Conservation (phyloP, 2,113 vertebrate species). For the Herpetotheres cachinnans region DNA sequence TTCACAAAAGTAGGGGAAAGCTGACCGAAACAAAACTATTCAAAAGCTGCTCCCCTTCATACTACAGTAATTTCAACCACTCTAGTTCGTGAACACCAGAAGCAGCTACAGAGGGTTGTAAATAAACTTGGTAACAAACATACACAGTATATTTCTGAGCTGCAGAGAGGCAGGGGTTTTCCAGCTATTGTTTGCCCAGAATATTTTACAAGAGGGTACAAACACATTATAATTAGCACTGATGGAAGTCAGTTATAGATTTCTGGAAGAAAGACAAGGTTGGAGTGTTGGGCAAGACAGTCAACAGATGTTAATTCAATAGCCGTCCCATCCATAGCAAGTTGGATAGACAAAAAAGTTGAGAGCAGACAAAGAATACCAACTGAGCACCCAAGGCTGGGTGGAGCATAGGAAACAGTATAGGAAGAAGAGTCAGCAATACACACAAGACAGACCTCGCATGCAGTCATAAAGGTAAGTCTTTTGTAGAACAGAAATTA, state of each 20-base stretch:
- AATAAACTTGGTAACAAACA: neutral
- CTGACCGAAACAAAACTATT: neutral
- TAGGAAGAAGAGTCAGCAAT: neutral
- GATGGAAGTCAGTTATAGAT: neutral
- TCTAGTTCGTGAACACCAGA: neutral
- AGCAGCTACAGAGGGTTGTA: neutral
- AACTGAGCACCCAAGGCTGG: neutral
- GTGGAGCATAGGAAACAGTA: neutral
- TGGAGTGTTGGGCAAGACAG: neutral
- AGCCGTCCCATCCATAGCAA: neutral
- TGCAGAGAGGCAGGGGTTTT: neutral
- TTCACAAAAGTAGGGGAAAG: neutral
- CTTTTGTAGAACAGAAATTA: neutral
- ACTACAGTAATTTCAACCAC: neutral
- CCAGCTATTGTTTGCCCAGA: neutral
- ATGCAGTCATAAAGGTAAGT: neutral
- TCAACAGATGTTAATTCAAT: neutral
- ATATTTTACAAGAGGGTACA: neutral
- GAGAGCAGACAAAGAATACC: neutral
- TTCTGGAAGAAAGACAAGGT: neutral
- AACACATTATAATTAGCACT: neutral
- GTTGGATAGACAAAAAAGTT: neutral
- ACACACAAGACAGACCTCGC: neutral
- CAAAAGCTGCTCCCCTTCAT: neutral
- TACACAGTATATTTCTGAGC: neutral